Evolutionary conservation across 2,113 vertebrate genomes (phyloP), one percentile per base, ranked within the genome.

Genomic region (Salvelinus sp.): DNA sequence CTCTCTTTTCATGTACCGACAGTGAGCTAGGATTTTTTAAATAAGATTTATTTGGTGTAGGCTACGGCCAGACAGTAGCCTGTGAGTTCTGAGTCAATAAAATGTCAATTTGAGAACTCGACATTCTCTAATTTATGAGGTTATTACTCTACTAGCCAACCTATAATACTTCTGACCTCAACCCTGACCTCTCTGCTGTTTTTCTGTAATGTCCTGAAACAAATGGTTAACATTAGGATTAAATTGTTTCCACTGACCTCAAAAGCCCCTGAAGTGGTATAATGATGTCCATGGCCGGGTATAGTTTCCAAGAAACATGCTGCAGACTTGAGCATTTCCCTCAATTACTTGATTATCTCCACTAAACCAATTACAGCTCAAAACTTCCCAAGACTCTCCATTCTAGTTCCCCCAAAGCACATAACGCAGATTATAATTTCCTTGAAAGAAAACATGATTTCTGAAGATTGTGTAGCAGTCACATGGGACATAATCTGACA

Each of bases 391-490:
- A 67, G 38, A 69, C 20, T 20, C 27, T 20, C 2, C 6, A 18
- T 64, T 65, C 58, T 33, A 44, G 18, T 66, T 5, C 16, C 23
- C 27, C n/a, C 25, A 14, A 64, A 64, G 22, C 62, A 66, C 20
- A 67, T n/a, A 65, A 48, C 4, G 14, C 38, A 16, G 38, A 14
- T 18, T 67, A 57, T 54, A 22, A 18, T 74, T 54, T 20, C 44
- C 73, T 74, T 67, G 63, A 4, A 16, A 70, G 50, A 38, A 22
- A 68, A 30, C 23, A 68, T n/a, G 20, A 63, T n/a, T n/a, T 63
- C 62, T 63, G 62, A 63, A 63, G 4, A 57, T 57, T 63, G 12
- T n/a, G 22, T n/a, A 63, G 62, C 10, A 18, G 20, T 10, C 9
- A 18, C 20, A 63, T 57, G 54, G 62, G 18, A n/a, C n/a, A 66